Evolutionary conservation across 2,113 vertebrate species (phyloP).

Genomic region (Semnopithecus entellus): DNA sequence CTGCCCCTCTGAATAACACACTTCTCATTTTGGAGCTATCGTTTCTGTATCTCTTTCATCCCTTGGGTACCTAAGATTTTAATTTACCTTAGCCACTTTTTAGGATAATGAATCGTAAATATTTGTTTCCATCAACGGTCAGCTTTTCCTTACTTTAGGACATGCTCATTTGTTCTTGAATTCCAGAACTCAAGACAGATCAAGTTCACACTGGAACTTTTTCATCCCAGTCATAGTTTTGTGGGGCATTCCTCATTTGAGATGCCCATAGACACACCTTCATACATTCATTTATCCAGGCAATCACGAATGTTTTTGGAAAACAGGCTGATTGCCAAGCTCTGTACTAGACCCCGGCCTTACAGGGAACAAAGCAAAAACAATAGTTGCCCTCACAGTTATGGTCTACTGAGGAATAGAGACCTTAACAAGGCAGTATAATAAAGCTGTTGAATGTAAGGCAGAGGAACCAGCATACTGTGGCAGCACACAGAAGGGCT

Average conservation of each 20-base stretch:
- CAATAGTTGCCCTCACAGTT: background rate
- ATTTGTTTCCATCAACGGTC: background rate
- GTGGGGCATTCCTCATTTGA: background rate
- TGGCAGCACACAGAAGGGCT: background rate
- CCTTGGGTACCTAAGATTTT: background rate
- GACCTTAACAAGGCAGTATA: background rate
- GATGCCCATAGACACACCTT: background rate
- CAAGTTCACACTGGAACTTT: background rate
- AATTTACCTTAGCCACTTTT: background rate
- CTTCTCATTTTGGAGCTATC: background rate
- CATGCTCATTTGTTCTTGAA: background rate
- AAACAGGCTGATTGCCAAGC: background rate
- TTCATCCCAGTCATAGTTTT: background rate
- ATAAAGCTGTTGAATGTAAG: background rate
- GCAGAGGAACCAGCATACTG: background rate
- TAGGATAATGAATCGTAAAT: background rate
- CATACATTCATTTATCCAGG: background rate
- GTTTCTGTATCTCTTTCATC: background rate
- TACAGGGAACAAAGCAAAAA: background rate
- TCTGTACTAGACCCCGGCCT: background rate
- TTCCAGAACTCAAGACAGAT: background rate
- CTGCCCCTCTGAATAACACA: background rate
- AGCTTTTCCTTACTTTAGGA: background rate
- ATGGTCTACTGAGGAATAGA: background rate
- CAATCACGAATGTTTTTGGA: background rate